These are phyloP conservation scores for Sardina pilchardus DNA, from an alignment of 2,113 vertebrate species.

Conservation along the genomic window DNA sequence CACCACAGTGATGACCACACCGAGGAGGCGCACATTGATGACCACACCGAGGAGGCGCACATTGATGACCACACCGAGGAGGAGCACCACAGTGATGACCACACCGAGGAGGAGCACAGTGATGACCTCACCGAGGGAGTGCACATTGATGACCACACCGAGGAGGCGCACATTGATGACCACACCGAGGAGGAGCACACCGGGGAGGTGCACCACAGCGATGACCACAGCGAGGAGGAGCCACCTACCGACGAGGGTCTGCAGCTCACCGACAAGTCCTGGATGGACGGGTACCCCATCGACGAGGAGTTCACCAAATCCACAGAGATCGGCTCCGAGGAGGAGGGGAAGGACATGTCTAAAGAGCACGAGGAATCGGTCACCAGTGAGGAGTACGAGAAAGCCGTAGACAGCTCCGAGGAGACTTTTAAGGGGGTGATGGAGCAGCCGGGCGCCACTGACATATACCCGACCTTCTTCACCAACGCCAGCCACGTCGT, in stretches of 20 bases:
- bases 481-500: constrained; percentile 53
- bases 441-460: constrained; percentile 40
- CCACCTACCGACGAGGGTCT: constrained; percentile 39
- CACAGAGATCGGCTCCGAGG: constrained; percentile 49
- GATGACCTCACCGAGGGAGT: background rate
- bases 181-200: constrained; percentile 34
- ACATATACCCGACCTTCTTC: constrained; percentile 52
- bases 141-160: background rate
- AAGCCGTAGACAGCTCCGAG: background rate
- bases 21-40: constrained; percentile 42
- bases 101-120: constrained; percentile 28
- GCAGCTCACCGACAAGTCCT: constrained; percentile 78
- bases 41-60: constrained; percentile 34
- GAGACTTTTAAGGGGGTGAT: constrained; percentile 19
- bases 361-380: background rate
- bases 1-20: background rate
- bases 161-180: background rate
- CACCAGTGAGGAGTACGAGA: background rate
- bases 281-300: constrained; percentile 89
- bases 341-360: constrained; percentile 22
- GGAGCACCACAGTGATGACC: background rate
- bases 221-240: constrained; percentile 39
- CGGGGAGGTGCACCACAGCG: constrained; percentile 37
- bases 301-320: constrained; percentile 73
- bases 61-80: constrained; percentile 43